Conservation (phyloP, 2,113 vertebrate species). For the Gavia stellata region DNA sequence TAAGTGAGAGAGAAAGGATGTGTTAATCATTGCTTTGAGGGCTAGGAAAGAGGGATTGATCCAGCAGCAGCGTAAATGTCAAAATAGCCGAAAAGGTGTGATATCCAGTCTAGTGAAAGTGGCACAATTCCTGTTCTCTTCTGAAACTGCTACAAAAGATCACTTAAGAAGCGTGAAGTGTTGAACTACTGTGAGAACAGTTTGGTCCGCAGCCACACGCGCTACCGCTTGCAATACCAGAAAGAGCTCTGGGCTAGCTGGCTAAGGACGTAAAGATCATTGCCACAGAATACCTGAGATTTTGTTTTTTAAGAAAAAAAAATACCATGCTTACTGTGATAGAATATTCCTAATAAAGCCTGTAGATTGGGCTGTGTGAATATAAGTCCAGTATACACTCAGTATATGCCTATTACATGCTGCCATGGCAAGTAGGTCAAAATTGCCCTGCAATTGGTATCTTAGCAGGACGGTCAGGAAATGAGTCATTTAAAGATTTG, state of each 20-base stretch:
- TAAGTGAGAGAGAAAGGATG: background rate
- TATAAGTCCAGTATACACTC: background rate
- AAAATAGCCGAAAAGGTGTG: background rate
- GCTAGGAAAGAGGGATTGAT: background rate
- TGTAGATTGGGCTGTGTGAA: background rate
- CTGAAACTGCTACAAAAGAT: background rate
- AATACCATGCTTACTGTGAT: background rate
- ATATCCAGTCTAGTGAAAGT: background rate
- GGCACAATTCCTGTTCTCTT: background rate
- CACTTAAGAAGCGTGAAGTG: background rate
- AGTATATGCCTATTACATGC: background rate
- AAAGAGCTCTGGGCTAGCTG: background rate
- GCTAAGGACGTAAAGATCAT: background rate
- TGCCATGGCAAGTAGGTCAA: background rate
- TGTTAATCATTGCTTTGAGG: background rate
- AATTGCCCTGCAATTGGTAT: background rate
- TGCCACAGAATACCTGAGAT: background rate
- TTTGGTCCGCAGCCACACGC: background rate
- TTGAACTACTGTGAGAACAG: background rate
- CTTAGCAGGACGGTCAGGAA: background rate
- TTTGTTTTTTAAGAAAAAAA: background rate
- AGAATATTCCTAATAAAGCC: background rate
- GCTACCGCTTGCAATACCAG: rapidly evolving
- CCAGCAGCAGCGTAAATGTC: background rate
- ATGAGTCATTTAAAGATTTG: background rate